A percentile compares a stretch with the other conserved stretches of the same genome.
Conservation (phyloP, 2,888 invertebrate genomes). For the Lordiphosa andalusiaca region DNA sequence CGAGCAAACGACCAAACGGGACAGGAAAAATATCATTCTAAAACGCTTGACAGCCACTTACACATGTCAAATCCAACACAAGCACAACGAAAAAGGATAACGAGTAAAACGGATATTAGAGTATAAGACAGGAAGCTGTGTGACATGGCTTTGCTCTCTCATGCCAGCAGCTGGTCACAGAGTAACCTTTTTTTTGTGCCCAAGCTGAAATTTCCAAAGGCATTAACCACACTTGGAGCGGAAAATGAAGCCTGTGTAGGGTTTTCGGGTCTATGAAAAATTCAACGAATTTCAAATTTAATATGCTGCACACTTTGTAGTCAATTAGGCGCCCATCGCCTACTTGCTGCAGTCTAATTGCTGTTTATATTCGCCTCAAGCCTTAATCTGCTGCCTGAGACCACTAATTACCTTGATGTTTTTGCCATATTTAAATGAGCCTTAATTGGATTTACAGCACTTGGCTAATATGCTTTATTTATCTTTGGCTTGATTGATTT, state of each 20-base stretch:
- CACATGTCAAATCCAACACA: constrained; percentile 68
- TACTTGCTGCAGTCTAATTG: constrained; percentile 45
- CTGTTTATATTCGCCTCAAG: constrained; percentile 46
- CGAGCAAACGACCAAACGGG: constrained; percentile 18
- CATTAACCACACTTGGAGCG: constrained; percentile 42
- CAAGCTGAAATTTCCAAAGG: constrained; percentile 33
- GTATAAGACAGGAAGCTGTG: constrained; percentile 66
- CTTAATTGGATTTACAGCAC: constrained; percentile 44
- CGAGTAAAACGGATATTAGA: constrained; percentile 73
- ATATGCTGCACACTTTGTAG: constrained; percentile 29
- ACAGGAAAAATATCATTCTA: constrained; percentile 70
- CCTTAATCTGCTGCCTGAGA: constrained; percentile 25
- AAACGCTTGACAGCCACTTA: constrained; percentile 73
- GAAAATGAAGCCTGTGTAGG: constrained; percentile 31
- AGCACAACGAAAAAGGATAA: constrained; percentile 58
- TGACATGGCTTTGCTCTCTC: constrained; percentile 44
- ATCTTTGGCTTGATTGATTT: constrained; percentile 41
- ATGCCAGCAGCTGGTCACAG: constrained; percentile 38
- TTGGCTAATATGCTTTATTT: constrained; percentile 21
- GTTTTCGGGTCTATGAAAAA: constrained; percentile 21
- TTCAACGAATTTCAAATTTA: constrained; percentile 23
- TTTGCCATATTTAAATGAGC: constrained; percentile 51
- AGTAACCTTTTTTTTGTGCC: constrained; percentile 21
- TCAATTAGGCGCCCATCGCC: constrained; percentile 43
- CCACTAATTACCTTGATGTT: constrained; percentile 37